Conservation (phyloP, 2,888 invertebrate genomes). For the Hirtodrosophila alboralis region DNA sequence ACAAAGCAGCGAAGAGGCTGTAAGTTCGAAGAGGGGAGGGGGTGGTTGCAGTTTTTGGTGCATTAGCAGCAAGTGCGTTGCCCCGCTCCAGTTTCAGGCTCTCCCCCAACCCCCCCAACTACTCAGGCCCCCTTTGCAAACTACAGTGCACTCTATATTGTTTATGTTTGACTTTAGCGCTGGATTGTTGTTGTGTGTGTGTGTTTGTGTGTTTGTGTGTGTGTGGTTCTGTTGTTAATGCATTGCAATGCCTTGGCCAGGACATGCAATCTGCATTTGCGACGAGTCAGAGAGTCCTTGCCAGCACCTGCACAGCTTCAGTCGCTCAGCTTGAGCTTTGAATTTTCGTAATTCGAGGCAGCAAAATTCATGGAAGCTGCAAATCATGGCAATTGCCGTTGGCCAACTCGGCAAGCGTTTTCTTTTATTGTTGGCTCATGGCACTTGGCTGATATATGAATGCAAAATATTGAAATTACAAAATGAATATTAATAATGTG, state of each 20-base stretch:
- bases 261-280: slow-evolving; percentile 73
- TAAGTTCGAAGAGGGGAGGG: not conserved
- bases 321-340: slow-evolving; percentile 21
- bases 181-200: slow-evolving; percentile 25
- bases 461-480: slow-evolving; percentile 41
- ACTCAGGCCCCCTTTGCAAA: not conserved
- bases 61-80: slow-evolving; percentile 70
- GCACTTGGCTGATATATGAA: slow-evolving; percentile 49
- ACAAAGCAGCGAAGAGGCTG: slow-evolving; percentile 35
- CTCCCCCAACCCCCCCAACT: not conserved
- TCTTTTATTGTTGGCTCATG: slow-evolving; percentile 47
- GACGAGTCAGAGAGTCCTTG: slow-evolving; percentile 20
- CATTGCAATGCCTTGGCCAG: slow-evolving; percentile 58
- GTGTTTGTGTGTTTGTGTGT: slow-evolving; percentile 3
- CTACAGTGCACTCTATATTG: slow-evolving; percentile 54
- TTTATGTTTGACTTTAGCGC: slow-evolving; percentile 54
- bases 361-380: slow-evolving; percentile 49
- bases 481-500: slow-evolving; percentile 75
- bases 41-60: slow-evolving; percentile 63
- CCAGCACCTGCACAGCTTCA: slow-evolving; percentile 11
- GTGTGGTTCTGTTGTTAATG: slow-evolving; percentile 53
- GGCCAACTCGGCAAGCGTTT: slow-evolving; percentile 18
- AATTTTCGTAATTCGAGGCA: slow-evolving; percentile 18
- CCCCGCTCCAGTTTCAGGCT: slow-evolving; percentile 5
- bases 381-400: slow-evolving; percentile 63